Percentiles rank a stretch among this genome's conserved stretches.
Conservation (phyloP, 2,113 vertebrate species). For the Struthio camelus region DNA sequence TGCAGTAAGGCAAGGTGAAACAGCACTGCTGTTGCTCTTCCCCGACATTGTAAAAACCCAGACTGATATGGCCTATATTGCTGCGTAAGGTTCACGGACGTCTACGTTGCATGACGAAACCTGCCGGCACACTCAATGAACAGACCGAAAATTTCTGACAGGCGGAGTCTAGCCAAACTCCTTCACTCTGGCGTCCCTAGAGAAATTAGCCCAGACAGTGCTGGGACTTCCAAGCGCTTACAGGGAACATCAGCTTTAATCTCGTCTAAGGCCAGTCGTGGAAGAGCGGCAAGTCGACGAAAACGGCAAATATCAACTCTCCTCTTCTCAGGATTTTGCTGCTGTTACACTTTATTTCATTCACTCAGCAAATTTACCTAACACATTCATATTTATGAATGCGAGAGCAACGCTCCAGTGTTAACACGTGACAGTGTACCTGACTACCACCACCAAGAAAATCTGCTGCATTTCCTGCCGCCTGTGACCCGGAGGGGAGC, state of each 20-base stretch:
- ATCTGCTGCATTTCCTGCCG: not conserved
- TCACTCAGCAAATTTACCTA: not conserved
- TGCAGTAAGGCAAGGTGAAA: not conserved
- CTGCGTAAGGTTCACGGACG: fast-evolving
- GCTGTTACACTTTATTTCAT: not conserved
- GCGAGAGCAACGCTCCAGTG: not conserved
- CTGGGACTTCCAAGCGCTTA: not conserved
- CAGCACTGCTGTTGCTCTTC: not conserved
- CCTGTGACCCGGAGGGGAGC: not conserved
- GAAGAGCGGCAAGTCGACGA: not conserved
- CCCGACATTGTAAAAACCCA: not conserved
- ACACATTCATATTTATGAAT: not conserved
- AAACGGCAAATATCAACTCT: not conserved
- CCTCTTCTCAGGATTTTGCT: not conserved
- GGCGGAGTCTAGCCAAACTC: not conserved
- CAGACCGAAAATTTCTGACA: not conserved
- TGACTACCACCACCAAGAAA: not conserved
- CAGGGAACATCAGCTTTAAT: not conserved
- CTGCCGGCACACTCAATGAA: fast-evolving
- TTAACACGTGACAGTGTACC: not conserved
- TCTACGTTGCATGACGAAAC: not conserved
- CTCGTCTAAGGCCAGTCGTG: not conserved
- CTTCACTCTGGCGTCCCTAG: not conserved
- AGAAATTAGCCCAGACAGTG: not conserved
- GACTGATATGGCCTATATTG: not conserved